Percentiles rank a stretch among this genome's conserved stretches.
phyloP scores from a whole-genome alignment of 2,113 vertebrate species.

The Tragelaphus buxtoni region DNA sequence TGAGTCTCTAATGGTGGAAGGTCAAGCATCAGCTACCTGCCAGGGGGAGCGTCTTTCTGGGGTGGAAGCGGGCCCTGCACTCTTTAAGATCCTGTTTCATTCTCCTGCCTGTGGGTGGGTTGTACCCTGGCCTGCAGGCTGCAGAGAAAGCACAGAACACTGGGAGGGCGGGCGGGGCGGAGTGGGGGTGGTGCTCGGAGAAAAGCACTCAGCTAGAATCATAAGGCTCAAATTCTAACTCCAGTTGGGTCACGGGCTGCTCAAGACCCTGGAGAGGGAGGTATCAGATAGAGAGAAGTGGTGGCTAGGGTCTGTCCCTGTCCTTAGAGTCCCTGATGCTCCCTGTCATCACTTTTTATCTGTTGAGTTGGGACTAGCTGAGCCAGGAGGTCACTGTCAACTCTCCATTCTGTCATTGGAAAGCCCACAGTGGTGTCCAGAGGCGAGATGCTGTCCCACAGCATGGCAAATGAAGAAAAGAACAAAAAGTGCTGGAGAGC shows the following conservation, averaged over 20 bases:
- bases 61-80: not conserved
- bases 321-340: not conserved
- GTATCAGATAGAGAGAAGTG: not conserved
- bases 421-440: not conserved
- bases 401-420: not conserved
- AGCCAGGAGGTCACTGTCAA: not conserved
- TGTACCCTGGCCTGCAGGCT: not conserved
- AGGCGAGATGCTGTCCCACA: not conserved
- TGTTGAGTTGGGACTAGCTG: not conserved
- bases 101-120: not conserved
- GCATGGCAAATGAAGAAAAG: not conserved
- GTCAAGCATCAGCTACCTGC: constrained; percentile 25
- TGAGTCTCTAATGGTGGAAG: constrained; percentile 65
- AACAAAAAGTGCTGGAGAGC: not conserved
- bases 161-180: not conserved
- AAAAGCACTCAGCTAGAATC: not conserved
- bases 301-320: not conserved
- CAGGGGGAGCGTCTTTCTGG: not conserved
- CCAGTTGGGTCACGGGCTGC: not conserved
- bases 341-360: not conserved
- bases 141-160: not conserved
- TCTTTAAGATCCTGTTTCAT: not conserved
- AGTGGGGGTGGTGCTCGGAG: accelerated
- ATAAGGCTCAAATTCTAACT: not conserved
- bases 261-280: not conserved